Base-by-base conservation (phyloP, 2,797 vertebrate species). In the Lagodon rhomboides region DNA sequence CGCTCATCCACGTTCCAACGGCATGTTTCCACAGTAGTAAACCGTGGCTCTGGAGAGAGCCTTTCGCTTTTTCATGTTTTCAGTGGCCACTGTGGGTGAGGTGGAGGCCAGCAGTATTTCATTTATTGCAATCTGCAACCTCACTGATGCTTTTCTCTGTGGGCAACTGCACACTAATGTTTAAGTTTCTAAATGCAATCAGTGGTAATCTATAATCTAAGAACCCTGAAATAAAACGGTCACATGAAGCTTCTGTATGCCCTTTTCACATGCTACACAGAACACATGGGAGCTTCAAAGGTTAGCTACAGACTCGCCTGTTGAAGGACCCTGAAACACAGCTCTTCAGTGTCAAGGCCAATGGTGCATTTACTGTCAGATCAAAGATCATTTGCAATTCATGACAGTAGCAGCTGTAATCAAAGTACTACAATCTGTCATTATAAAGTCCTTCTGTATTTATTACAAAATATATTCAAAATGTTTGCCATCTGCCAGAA, bases 401-500 rank as follows among this genome's bases (percentile, higher is more conserved):
- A n/a, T 3, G 5, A 56, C 23, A 44, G 60, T 7, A 34, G 8
- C 34, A 5, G 4, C n/a, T 60, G 23, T 0, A 72, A 68, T 22
- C 16, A 80, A 34, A 41, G 81, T 68, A 75, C 50, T 11, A 71
- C 53, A 68, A 53, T 38, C 6, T 34, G 56, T 70, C 65, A 54
- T 15, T 62, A 60, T 79, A 59, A 69, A 71, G 60, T 67, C 15
- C 5, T 8, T 63, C 71, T 84, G n/a, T 74, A 65, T 86, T 86
- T 90, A 89, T 91, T 91, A 91, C 75, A 93, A 88, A 92, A 92
- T 79, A 87, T 85, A 84, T 85, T 63, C 34, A 86, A 85, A 88
- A 89, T 76, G 76, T 85, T 70, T 62, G 3, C 51, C 54, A 66
- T 6, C 55, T 5, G 46, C 50, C 58, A 30, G 59, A 66, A 34